Base-by-base conservation (phyloP, 2,113 vertebrate species). In the Antechinus flavipes region DNA sequence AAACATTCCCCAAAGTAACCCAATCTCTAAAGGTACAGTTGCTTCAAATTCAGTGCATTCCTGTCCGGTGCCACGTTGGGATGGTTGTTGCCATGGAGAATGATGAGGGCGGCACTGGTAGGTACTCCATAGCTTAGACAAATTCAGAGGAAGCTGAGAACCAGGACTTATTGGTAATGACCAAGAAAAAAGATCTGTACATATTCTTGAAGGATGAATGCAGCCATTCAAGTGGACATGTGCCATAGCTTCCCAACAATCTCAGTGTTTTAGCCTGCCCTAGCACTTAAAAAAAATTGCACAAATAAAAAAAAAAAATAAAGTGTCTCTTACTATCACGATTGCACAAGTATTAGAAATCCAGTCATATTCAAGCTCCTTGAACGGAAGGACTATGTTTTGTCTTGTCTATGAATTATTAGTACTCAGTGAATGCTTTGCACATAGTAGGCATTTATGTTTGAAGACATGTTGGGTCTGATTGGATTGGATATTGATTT, bases 1-100 rank as follows among this genome's bases (percentile, higher is more conserved):
- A 76, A 96, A 97, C 92, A 50, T 47, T 11, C 42, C 3, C 68
- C 25, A 46, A 19, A 1, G 2, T 50, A 0, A 1, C 16, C 30
- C 53, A 49, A 2, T n/a, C 95, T 90, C 54, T 27, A 93, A 55
- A 61, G 11, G 54, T 91, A 91, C 93, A 95, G 94, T 95, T 98
- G 95, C 96, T 98, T 96, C 92, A 97, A 91, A 94, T 97, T 97
- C 84, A 94, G 97, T 92, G 93, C 0, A 11, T 53, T 96, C 97
- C 92, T 97, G 56, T 94, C 93, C 49, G 96, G 97, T 42, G 35
- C 68, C n/a, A 42, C 19, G 19, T 84, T 84, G 68, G n/a, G n/a
- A 84, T 76, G 68, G 19, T 42, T 84, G 35, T 84, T 84, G 16
- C 68, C n/a, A 84, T 84, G 68, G 68, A 42, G 68, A 84, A 42